These are phyloP conservation scores for Dendroctonus ponderosae DNA, from an alignment of 1,140 invertebrate species.

Conservation along the genomic window DNA sequence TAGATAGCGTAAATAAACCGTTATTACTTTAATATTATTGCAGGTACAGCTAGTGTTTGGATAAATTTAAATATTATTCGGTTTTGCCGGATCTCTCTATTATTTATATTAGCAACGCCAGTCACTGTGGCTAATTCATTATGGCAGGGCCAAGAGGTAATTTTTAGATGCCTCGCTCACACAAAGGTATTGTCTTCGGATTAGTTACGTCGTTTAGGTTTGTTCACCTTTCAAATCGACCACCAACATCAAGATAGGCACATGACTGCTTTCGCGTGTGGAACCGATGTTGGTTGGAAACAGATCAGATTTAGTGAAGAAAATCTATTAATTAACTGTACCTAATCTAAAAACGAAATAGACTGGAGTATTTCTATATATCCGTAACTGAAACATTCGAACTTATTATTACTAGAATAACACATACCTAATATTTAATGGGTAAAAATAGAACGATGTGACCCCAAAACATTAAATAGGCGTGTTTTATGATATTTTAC, in stretches of 20 bases:
- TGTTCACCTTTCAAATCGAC: slow-evolving; percentile 28
- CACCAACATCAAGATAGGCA: slow-evolving; percentile 1
- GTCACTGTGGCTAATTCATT: slow-evolving; percentile 28
- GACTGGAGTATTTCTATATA: not conserved
- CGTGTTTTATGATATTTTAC: too few species aligned
- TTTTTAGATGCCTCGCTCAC: slow-evolving; percentile 19
- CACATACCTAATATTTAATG: too few species aligned
- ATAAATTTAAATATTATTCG: not conserved
- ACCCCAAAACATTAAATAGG: too few species aligned
- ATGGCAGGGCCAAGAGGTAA: slow-evolving; percentile 20
- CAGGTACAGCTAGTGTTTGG: not conserved
- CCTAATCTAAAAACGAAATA: not conserved
- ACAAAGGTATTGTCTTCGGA: slow-evolving; percentile 28
- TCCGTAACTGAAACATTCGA: not conserved
- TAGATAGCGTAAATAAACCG: not conserved
- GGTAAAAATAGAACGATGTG: too few species aligned
- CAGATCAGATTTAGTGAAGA: not conserved
- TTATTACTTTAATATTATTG: not conserved
- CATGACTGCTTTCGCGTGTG: not conserved
- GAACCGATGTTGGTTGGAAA: not conserved
- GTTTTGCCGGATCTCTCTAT: not conserved
- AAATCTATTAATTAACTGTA: not conserved
- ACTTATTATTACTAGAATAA: not conserved
- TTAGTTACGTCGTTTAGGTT: slow-evolving; percentile 31
- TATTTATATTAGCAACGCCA: slow-evolving; percentile 1